Evolutionary conservation across 1,140 invertebrate genomes (phyloP).

Genomic region (Pissodes strobi): DNA sequence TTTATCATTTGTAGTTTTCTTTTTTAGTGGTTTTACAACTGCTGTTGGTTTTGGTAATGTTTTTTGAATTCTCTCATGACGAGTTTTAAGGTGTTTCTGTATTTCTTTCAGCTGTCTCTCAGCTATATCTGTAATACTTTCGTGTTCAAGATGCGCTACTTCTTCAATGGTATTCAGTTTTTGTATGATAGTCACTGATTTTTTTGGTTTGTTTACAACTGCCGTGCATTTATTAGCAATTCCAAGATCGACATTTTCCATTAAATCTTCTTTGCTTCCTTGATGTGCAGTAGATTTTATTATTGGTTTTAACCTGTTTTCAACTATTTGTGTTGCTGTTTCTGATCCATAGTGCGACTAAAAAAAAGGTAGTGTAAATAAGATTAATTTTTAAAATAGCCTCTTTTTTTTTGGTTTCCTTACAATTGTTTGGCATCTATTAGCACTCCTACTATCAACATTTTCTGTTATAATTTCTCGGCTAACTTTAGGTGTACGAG

Average conservation of each 20-base stretch:
- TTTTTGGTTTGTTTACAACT: background rate
- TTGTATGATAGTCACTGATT: conserved; percentile 1
- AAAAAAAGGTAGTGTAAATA: background rate
- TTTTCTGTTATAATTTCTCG: conserved; percentile 16
- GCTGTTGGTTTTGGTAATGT: background rate
- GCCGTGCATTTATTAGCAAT: too few species aligned
- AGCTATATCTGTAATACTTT: background rate
- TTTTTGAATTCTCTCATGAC: conserved; percentile 7
- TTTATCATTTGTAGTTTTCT: background rate
- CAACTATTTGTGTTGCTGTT: conserved; percentile 2
- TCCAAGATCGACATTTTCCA: too few species aligned
- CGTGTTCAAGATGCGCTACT: background rate
- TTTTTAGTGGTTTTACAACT: background rate
- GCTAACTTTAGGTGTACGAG: background rate
- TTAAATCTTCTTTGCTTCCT: conserved; percentile 8
- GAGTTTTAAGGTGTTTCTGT: background rate
- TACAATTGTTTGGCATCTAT: too few species aligned
- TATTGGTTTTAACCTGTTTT: conserved; percentile 28
- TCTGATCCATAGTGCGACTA: conserved; percentile 17
- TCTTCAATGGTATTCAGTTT: conserved; percentile 8
- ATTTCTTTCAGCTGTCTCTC: background rate
- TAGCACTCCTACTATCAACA: too few species aligned
- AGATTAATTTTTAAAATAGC: too few species aligned
- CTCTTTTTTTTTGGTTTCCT: too few species aligned
- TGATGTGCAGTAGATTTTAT: background rate